phyloP scores from a whole-genome alignment of 1,140 invertebrate species.

The Trichonephila clavipes region DNA sequence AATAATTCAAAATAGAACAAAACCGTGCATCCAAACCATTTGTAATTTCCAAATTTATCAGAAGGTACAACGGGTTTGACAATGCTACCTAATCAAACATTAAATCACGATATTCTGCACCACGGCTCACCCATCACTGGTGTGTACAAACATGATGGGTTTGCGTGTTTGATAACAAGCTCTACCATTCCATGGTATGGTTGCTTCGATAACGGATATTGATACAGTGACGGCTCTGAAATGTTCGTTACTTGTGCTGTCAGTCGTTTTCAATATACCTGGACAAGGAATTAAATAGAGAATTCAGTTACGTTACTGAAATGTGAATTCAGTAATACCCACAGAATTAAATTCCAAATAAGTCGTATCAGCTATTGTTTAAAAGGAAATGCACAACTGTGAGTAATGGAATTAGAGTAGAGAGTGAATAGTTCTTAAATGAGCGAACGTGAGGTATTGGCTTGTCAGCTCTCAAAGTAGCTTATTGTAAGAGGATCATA shows the following conservation, averaged over 20 bases:
- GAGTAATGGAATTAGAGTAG: too few relatives aligned
- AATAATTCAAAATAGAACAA: too few relatives aligned
- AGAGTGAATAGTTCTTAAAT: not conserved
- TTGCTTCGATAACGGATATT: conserved; percentile 27
- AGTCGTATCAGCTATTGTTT: not conserved
- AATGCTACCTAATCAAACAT: not conserved
- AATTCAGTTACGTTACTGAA: not conserved
- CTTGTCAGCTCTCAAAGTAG: too few relatives aligned
- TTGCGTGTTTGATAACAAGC: not conserved
- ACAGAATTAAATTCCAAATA: not conserved
- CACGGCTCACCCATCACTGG: not conserved
- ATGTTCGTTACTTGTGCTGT: not conserved
- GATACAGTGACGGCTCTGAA: conserved; percentile 4
- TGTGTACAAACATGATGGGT: not conserved
- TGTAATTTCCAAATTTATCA: not conserved
- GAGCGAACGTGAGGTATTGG: too few relatives aligned
- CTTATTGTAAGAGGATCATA: too few relatives aligned
- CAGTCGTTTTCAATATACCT: conserved; percentile 37
- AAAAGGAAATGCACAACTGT: not conserved
- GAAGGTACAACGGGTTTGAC: not conserved
- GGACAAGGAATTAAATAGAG: not conserved
- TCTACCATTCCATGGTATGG: not conserved
- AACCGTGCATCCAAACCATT: too few relatives aligned
- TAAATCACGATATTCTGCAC: conserved; percentile 3
- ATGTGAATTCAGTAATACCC: not conserved